These are phyloP conservation scores for Amphimedon queenslandica DNA, from an alignment of 37 sponge, comb jelly and placozoan genomes.

Conservation along the genomic window DNA sequence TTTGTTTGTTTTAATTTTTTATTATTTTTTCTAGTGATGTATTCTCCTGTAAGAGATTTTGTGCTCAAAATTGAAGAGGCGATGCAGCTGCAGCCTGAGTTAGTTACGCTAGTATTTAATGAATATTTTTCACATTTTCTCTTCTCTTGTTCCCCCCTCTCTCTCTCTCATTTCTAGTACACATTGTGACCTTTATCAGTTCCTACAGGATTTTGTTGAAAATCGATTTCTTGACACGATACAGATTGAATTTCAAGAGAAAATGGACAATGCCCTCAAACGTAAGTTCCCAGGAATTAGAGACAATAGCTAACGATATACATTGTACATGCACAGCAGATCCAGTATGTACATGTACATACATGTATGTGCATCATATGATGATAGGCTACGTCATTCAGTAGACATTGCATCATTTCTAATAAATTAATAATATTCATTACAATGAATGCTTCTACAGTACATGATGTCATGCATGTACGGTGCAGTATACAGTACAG, in stretches of 20 bases:
- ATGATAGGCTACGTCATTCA: too few species aligned
- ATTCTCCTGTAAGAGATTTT: slow-evolving; percentile 43
- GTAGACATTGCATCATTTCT: too few species aligned
- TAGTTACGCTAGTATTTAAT: too few species aligned
- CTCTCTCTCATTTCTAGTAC: slow-evolving; percentile 6
- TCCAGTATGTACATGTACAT: too few species aligned
- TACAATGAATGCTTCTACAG: too few species aligned
- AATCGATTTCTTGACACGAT: slow-evolving; percentile 75
- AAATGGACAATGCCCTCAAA: slow-evolving; percentile 51
- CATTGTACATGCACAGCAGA: too few species aligned
- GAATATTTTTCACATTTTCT: too few species aligned
- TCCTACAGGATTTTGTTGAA: slow-evolving; percentile 84
- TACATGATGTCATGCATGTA: too few species aligned
- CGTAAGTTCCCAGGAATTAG: slow-evolving; percentile 23
- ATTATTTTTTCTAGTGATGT: slow-evolving; percentile 26
- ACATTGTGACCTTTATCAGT: slow-evolving; percentile 49
- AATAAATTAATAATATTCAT: too few species aligned
- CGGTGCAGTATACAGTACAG: too few species aligned
- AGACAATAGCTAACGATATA: not conserved
- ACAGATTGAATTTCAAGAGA: slow-evolving; percentile 46
- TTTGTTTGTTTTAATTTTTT: too few species aligned
- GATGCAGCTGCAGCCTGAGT: slow-evolving; percentile 20
- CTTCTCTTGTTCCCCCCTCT: not conserved
- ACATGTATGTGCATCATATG: too few species aligned
- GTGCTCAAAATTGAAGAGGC: slow-evolving; percentile 42